Conservation (phyloP, 2,888 invertebrate species). For the Coremacera marginata region DNA sequence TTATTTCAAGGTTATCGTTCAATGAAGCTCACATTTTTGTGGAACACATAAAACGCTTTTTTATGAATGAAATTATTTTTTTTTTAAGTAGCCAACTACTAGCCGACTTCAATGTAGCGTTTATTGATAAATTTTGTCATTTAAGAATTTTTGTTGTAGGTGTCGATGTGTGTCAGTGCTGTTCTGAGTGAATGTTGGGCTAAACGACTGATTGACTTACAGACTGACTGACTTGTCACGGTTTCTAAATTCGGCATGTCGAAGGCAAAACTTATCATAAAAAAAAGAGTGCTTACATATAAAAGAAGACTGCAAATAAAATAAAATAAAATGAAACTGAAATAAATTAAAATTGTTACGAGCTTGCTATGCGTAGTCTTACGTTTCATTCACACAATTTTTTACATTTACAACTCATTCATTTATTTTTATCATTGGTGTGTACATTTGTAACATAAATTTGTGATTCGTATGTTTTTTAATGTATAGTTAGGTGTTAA, state of each 20-base stretch:
- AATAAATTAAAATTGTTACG: neutral
- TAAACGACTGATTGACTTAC: neutral
- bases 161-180: neutral
- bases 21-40: neutral
- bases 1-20: neutral
- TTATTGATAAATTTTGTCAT: neutral
- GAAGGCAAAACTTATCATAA: neutral
- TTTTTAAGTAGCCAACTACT: neutral
- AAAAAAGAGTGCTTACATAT: no score
- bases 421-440: no score
- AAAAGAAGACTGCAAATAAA: neutral
- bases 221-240: neutral
- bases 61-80: neutral
- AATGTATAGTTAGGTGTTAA: no score
- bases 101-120: neutral
- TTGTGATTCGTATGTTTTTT: no score
- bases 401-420: no score
- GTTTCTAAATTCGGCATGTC: conserved; percentile 1
- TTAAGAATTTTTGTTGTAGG: neutral
- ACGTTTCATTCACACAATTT: no score
- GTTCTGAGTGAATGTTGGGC: no score
- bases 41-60: neutral
- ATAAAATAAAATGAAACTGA: neutral
- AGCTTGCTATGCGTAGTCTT: neutral
- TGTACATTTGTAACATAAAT: no score